These are phyloP conservation scores for Barbus barbus DNA, from an alignment of 2,113 vertebrate species.

Conservation along the genomic window DNA sequence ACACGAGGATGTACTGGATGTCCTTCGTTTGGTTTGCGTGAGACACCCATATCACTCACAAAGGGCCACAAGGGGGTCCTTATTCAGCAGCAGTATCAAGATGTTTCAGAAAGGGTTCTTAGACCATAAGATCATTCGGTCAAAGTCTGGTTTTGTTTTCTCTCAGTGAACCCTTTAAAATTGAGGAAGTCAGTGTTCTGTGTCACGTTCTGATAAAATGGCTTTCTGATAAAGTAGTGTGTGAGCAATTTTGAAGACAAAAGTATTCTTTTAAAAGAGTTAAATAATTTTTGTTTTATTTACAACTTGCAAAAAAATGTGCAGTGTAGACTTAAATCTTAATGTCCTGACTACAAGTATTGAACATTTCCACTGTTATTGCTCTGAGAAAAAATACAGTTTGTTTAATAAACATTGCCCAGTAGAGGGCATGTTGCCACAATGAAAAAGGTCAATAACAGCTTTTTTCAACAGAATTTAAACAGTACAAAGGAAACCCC, in stretches of 20 bases:
- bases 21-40: neutral
- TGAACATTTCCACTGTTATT: neutral
- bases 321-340: neutral
- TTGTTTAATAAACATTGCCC: neutral
- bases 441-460: neutral
- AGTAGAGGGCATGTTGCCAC: neutral
- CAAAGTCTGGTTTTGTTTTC: neutral
- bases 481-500: neutral
- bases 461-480: neutral
- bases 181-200: neutral
- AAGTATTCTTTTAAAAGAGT: too few species aligned
- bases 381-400: neutral
- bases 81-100: neutral
- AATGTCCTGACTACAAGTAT: neutral
- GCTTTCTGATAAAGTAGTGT: neutral
- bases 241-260: neutral
- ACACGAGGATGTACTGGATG: neutral
- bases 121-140: neutral
- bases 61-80: neutral
- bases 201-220: neutral
- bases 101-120: neutral
- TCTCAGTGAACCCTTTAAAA: neutral
- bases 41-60: neutral
- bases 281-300: too few species aligned
- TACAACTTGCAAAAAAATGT: neutral